Percentiles rank a stretch among this genome's conserved stretches.
Conservation (phyloP, 1,140 invertebrate genomes). For the Vollenhovia emeryi region DNA sequence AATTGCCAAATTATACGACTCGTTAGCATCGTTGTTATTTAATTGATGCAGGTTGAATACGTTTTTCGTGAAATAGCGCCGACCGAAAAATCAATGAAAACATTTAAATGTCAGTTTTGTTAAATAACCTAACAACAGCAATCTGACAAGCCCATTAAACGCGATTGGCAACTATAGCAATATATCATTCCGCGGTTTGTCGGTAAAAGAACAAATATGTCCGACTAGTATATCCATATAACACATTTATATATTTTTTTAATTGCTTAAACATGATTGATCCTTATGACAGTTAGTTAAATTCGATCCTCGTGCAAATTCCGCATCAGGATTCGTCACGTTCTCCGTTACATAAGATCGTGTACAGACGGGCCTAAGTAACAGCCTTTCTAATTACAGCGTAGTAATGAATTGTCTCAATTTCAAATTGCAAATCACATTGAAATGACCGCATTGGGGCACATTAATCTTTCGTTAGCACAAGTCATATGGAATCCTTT, state of each 20-base stretch:
- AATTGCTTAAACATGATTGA: neutral
- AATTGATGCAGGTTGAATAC: neutral
- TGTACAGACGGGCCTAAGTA: neutral
- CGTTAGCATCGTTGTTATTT: constrained; percentile 5
- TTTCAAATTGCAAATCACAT: neutral
- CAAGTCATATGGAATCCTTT: neutral
- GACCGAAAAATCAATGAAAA: constrained; percentile 34
- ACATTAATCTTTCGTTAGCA: neutral
- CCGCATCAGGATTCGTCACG: neutral
- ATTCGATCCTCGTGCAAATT: neutral
- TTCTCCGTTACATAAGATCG: neutral
- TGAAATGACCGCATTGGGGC: neutral
- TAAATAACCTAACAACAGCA: neutral
- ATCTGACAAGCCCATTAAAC: neutral
- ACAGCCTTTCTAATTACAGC: neutral
- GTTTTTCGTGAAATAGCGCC: neutral
- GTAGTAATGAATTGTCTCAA: neutral
- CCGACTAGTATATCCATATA: neutral
- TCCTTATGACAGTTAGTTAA: neutral
- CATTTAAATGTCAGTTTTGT: neutral
- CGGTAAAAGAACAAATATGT: constrained; percentile 12
- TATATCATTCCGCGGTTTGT: neutral
- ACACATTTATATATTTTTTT: neutral
- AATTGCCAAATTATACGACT: constrained; percentile 6
- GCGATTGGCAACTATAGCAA: neutral